Evolutionary conservation across 2,888 invertebrate species (phyloP).

Genomic region (Phoronis australis): DNA sequence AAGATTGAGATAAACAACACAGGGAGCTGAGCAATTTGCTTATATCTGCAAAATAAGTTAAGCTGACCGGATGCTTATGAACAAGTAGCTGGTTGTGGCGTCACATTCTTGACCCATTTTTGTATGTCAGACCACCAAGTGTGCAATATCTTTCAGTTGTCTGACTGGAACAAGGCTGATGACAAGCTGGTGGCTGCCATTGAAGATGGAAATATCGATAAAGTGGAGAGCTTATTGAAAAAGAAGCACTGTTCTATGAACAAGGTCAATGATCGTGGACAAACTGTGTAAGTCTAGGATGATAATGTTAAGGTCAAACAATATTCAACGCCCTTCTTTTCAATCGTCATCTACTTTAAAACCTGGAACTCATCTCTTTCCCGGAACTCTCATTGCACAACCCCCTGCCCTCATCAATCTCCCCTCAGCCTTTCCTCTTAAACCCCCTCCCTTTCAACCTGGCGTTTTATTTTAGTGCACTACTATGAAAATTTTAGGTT

Average conservation of each 20-base stretch:
- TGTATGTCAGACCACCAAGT: no score
- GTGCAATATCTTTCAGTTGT: constrained; percentile 31
- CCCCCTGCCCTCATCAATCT: neutral
- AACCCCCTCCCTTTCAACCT: neutral
- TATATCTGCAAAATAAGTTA: no score
- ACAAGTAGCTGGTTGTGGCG: no score
- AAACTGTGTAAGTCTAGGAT: constrained; percentile 45
- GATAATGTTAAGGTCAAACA: no score
- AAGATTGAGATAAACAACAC: no score
- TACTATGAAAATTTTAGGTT: no score
- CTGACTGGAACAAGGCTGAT: constrained; percentile 47
- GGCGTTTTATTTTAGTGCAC: neutral
- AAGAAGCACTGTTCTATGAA: constrained; percentile 35
- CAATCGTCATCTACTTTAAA: neutral
- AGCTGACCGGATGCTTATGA: no score
- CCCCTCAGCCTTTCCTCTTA: neutral
- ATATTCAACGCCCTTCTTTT: no score
- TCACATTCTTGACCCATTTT: no score
- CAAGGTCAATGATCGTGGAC: constrained; percentile 41
- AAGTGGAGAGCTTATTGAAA: constrained; percentile 30
- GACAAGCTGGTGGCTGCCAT: constrained; percentile 43
- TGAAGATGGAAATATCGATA: constrained; percentile 29
- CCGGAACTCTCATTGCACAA: neutral
- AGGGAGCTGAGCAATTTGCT: no score
- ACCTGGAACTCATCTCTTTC: neutral